phyloP scores from a whole-genome alignment of 2,888 invertebrate genomes.

The Leptura quadrifasciata region DNA sequence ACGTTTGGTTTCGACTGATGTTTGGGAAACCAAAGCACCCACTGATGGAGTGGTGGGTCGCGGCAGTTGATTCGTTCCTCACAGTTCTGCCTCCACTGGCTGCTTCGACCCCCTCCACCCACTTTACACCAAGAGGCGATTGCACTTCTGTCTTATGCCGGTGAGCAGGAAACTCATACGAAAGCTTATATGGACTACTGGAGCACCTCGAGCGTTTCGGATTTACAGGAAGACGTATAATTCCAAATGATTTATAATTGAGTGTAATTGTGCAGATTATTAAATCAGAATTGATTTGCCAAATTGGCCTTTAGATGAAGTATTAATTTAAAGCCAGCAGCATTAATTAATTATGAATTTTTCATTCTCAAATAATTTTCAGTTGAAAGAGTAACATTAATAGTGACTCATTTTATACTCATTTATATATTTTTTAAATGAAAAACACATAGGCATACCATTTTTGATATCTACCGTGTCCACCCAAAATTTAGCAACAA shows the following conservation, averaged over 20 bases:
- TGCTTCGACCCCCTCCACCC: conserved; percentile 66
- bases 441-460: no score
- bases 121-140: conserved; percentile 62
- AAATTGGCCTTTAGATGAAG: background rate
- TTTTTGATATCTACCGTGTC: no score
- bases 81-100: conserved; percentile 69
- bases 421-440: no score
- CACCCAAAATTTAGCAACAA: no score
- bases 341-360: background rate
- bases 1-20: conserved; percentile 65
- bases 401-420: no score
- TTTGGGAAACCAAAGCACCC: conserved; percentile 60
- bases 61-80: conserved; percentile 69
- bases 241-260: background rate
- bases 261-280: background rate
- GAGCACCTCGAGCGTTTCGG: conserved; percentile 25
- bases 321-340: background rate
- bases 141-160: conserved; percentile 50
- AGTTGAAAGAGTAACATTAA: no score
- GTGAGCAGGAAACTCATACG: conserved; percentile 17
- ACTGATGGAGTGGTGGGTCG: conserved; percentile 68
- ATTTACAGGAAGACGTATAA: conserved; percentile 19
- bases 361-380: background rate
- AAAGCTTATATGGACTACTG: conserved; percentile 12
- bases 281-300: background rate